Conservation (phyloP, 2,888 invertebrate species). For the Miltochrista miniata region DNA sequence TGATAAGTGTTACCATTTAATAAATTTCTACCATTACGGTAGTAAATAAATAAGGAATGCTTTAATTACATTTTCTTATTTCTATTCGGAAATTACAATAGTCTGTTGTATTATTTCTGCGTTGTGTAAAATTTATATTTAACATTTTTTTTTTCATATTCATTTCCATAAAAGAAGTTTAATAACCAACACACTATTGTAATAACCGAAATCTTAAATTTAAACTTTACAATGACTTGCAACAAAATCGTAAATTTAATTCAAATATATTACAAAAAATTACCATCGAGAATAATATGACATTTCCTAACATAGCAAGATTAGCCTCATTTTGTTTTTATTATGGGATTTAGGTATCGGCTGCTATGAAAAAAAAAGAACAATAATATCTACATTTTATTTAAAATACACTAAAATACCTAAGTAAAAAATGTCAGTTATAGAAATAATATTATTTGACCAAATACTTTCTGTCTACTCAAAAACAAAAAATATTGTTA, state of each 20-base stretch:
- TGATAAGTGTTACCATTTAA: constrained; percentile 50
- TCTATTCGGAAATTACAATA: background rate
- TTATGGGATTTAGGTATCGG: too few species aligned
- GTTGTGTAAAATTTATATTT: background rate
- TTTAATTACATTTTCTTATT: constrained; percentile 34
- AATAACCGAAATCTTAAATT: constrained; percentile 17
- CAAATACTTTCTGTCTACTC: too few species aligned
- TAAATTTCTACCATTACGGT: constrained; percentile 32
- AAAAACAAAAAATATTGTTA: too few species aligned
- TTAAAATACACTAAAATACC: too few species aligned
- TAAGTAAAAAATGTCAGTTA: too few species aligned
- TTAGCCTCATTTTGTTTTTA: background rate
- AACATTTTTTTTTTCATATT: too few species aligned
- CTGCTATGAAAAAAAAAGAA: too few species aligned
- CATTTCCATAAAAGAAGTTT: background rate
- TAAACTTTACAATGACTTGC: constrained; percentile 40
- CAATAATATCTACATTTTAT: too few species aligned
- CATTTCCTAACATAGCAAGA: constrained; percentile 10
- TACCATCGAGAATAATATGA: constrained; percentile 27
- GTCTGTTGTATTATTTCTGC: background rate
- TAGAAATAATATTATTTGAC: too few species aligned
- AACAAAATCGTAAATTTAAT: constrained; percentile 35
- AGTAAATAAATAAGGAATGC: constrained; percentile 56
- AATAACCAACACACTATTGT: constrained; percentile 8
- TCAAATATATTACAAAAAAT: constrained; percentile 28